Percentiles rank a stretch among this genome's conserved stretches.
phyloP scores from a whole-genome alignment of 2,888 invertebrate species.

The Zhuqinia jingwanae region DNA sequence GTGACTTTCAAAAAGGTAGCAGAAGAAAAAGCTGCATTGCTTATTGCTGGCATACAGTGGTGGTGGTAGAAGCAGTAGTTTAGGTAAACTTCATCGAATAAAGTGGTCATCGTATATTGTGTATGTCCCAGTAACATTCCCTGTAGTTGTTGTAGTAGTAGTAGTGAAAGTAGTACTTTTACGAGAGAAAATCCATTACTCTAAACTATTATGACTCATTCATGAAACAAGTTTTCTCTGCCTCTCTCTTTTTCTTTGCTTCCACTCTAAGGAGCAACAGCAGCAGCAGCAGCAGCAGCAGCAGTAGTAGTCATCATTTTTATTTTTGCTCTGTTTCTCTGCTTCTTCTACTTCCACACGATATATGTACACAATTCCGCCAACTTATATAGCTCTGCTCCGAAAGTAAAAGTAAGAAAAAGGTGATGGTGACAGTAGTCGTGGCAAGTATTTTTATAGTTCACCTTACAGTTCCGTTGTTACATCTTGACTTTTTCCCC shows the following conservation, averaged over 20 bases:
- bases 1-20: not conserved
- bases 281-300: not conserved
- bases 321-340: constrained; percentile 20
- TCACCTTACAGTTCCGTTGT: constrained; percentile 52
- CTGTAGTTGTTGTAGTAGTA: not conserved
- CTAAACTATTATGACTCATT: constrained; percentile 69
- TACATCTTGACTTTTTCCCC: constrained; percentile 57
- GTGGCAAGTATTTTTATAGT: constrained; percentile 50
- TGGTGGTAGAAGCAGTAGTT: too few species aligned
- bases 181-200: constrained; percentile 63
- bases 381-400: too few species aligned
- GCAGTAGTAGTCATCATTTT: not conserved
- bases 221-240: constrained; percentile 66
- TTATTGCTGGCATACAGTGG: not conserved
- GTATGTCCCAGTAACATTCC: not conserved
- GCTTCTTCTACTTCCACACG: constrained; percentile 7
- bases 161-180: constrained; percentile 33
- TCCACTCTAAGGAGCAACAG: too few species aligned
- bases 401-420: constrained; percentile 35
- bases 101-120: constrained; percentile 34
- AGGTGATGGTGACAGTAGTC: constrained; percentile 44
- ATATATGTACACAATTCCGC: constrained; percentile 2
- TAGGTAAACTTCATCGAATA: constrained; percentile 34
- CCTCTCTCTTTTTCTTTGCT: constrained; percentile 15
- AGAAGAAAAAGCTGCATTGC: not conserved